phyloP scores from a whole-genome alignment of 1,140 invertebrate genomes.

The Drosophila pachea region DNA sequence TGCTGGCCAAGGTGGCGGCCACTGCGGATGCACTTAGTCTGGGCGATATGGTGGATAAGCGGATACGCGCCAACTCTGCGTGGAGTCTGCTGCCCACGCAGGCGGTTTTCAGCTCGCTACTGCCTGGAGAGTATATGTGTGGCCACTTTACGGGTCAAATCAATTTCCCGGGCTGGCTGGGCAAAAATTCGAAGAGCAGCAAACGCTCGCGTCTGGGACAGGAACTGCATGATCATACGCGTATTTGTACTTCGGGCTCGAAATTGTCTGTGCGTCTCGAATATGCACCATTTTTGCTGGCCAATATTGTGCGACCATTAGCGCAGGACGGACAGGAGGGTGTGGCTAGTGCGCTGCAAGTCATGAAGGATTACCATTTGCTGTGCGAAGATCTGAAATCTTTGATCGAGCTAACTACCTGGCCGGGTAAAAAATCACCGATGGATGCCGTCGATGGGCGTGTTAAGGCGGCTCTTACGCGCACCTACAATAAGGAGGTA shows the following conservation, averaged over 20 bases:
- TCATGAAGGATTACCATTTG: conserved; percentile 91
- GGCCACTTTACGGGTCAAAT: conserved; percentile 89
- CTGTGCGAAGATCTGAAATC: conserved; percentile 94
- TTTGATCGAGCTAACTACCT: conserved; percentile 89
- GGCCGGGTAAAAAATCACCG: conserved; percentile 88
- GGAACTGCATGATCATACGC: conserved; percentile 90
- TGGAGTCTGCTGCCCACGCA: conserved; percentile 96
- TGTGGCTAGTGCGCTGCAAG: conserved; percentile 85
- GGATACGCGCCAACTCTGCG: conserved; percentile 87
- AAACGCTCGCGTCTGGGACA: conserved; percentile 91
- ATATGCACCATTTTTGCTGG: conserved; percentile 87
- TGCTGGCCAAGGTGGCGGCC: conserved; percentile 85
- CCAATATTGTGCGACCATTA: conserved; percentile 87
- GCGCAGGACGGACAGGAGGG: conserved; percentile 85
- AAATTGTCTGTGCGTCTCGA: conserved; percentile 89
- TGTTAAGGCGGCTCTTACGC: conserved; percentile 95
- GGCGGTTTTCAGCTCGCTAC: conserved; percentile 93
- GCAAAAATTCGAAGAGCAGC: conserved; percentile 92
- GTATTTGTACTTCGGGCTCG: conserved; percentile 88
- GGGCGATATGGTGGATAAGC: conserved; percentile 91
- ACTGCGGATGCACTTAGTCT: conserved; percentile 91
- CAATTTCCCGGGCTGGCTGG: conserved; percentile 96
- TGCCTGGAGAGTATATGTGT: conserved; percentile 92
- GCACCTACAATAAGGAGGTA: conserved; percentile 92
- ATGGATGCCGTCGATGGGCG: conserved; percentile 88